Conservation (phyloP, 2,888 invertebrate species). For the Campaea margaritaria region DNA sequence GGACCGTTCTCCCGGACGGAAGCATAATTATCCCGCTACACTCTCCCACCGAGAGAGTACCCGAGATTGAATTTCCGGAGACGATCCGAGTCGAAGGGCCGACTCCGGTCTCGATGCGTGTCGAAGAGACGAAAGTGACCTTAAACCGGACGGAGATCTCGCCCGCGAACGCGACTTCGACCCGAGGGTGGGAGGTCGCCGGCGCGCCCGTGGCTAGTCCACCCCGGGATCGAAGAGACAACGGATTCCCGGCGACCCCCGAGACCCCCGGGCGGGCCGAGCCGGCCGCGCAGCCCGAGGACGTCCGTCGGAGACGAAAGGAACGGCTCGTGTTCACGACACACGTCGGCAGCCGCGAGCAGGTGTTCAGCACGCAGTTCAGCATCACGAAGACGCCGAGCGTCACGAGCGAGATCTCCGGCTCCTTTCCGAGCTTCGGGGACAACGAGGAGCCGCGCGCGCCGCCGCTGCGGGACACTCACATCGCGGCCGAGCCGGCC, state of each 20-base stretch:
- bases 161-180: conserved; percentile 28
- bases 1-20: conserved; percentile 82
- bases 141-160: conserved; percentile 26
- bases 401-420: conserved; percentile 86
- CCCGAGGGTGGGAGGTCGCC: conserved; percentile 6
- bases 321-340: conserved; percentile 87
- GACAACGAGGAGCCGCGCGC: conserved; percentile 85
- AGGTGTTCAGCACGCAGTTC: conserved; percentile 88
- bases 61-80: conserved; percentile 41
- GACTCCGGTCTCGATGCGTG: conserved; percentile 8
- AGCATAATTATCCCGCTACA: conserved; percentile 85
- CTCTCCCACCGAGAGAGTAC: conserved; percentile 73
- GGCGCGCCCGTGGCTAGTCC: conserved; percentile 10
- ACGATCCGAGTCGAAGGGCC: conserved; percentile 27
- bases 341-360: conserved; percentile 88
- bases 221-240: conserved; percentile 13
- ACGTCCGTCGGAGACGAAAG: conserved; percentile 53
- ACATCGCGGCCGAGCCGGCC: conserved; percentile 32
- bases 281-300: conserved; percentile 29
- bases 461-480: conserved; percentile 36
- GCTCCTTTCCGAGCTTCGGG: conserved; percentile 70
- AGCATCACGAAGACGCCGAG: conserved; percentile 88
- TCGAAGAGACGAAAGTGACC: conserved; percentile 19
- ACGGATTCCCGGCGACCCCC: conserved; percentile 36
- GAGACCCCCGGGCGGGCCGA: conserved; percentile 23